These are phyloP conservation scores for Ametastegia equiseti DNA, from an alignment of 2,888 invertebrate species.

Conservation along the genomic window DNA sequence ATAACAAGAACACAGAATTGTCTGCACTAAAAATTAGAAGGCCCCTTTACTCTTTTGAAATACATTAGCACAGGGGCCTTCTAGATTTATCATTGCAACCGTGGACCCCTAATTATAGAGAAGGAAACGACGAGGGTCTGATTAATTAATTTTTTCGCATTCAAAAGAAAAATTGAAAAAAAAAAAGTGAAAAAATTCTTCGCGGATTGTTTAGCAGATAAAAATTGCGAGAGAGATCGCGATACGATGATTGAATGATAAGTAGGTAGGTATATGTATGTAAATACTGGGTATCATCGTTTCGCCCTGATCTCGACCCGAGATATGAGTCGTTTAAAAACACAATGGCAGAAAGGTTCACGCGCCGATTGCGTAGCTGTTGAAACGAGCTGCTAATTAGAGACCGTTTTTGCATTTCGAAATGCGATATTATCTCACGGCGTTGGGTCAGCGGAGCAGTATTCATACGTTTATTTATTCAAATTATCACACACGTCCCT, in stretches of 20 bases:
- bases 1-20: background rate
- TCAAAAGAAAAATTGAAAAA: too few species aligned
- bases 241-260: background rate
- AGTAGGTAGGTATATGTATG: background rate
- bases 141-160: too few species aligned
- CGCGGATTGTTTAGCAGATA: background rate
- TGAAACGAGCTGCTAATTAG: slow-evolving; percentile 12
- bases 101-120: too few species aligned
- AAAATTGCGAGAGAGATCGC: slow-evolving; percentile 8
- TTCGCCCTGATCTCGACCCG: background rate
- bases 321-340: slow-evolving; percentile 24
- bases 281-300: background rate
- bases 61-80: too few species aligned
- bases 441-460: background rate
- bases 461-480: background rate
- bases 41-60: too few species aligned
- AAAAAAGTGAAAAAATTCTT: too few species aligned
- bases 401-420: slow-evolving; percentile 33
- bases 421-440: slow-evolving; percentile 22
- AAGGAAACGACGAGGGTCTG: too few species aligned
- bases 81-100: too few species aligned
- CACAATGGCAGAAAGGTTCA: slow-evolving; percentile 19
- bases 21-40: too few species aligned
- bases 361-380: slow-evolving; percentile 24
- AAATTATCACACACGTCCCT: background rate